phyloP scores from a whole-genome alignment of 2,888 invertebrate species.

The Lingula anatina region DNA sequence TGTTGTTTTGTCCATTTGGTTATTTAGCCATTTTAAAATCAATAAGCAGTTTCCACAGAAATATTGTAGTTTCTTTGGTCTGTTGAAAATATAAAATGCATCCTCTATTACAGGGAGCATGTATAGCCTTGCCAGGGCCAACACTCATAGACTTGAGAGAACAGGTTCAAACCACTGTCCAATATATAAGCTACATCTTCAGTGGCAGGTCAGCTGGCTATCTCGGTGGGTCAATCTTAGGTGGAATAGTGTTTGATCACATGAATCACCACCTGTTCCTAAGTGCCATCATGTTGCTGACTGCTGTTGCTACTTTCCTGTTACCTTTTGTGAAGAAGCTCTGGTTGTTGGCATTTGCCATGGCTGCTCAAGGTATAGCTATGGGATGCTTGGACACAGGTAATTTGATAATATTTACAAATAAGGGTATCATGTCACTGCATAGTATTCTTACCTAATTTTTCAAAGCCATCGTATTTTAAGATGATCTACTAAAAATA shows the following conservation, averaged over 20 bases:
- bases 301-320: conserved; percentile 47
- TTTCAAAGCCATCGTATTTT: no score
- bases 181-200: conserved; percentile 48
- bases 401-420: no score
- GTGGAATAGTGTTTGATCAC: conserved; percentile 44
- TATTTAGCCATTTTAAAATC: no score
- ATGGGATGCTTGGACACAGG: no score
- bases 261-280: conserved; percentile 50
- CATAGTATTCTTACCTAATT: no score
- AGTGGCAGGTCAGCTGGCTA: conserved; percentile 52
- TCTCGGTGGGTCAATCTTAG: conserved; percentile 50
- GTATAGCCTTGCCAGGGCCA: conserved; percentile 53
- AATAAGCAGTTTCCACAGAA: no score
- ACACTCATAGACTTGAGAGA: conserved; percentile 50
- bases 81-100: no score
- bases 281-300: conserved; percentile 46
- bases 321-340: conserved; percentile 51
- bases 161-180: conserved; percentile 34
- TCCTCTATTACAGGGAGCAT: conserved; percentile 52
- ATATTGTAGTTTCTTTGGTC: no score
- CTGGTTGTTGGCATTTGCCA: conserved; percentile 37
- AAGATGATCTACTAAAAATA: no score
- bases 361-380: conserved; percentile 48
- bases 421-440: no score
- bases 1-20: no score